These are phyloP conservation scores for Gouania willdenowi DNA, from an alignment of 2,797 vertebrate genomes.

Conservation along the genomic window DNA sequence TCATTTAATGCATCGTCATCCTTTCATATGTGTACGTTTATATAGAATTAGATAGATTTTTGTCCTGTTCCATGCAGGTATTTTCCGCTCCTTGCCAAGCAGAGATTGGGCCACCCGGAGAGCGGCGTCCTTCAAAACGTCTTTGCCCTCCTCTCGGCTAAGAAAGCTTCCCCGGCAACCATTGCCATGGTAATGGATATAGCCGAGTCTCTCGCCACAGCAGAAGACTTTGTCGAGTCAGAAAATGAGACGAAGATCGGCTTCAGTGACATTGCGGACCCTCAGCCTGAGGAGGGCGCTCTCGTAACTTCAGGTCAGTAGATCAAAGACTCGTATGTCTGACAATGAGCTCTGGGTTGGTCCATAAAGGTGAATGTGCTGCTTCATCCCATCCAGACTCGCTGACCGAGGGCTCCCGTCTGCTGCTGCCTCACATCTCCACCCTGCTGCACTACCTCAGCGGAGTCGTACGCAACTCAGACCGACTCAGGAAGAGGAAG, in stretches of 20 bases:
- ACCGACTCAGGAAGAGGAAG: slow-evolving; percentile 88
- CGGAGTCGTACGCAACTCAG: slow-evolving; percentile 77
- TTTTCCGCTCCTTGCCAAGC: slow-evolving; percentile 89
- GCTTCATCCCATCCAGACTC: slow-evolving; percentile 62
- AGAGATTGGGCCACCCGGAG: slow-evolving; percentile 79
- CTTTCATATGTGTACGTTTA: neutral
- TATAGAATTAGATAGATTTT: neutral
- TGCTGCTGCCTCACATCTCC: slow-evolving; percentile 88
- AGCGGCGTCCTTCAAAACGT: slow-evolving; percentile 84
- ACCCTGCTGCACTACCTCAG: slow-evolving; percentile 88
- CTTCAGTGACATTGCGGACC: slow-evolving; percentile 68
- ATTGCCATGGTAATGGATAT: slow-evolving; percentile 85
- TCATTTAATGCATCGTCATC: too few relatives aligned
- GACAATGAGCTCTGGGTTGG: too few relatives aligned
- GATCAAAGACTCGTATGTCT: too few relatives aligned
- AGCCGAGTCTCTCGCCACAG: slow-evolving; percentile 81
- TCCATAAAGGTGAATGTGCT: neutral
- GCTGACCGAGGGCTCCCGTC: slow-evolving; percentile 75
- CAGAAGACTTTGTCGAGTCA: slow-evolving; percentile 80
- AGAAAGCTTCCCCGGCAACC: slow-evolving; percentile 80
- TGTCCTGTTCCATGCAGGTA: slow-evolving; percentile 69
- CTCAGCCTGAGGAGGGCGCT: slow-evolving; percentile 44
- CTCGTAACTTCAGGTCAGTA: slow-evolving; percentile 66
- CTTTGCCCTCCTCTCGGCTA: slow-evolving; percentile 85
- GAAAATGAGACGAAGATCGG: slow-evolving; percentile 69